Evolutionary conservation across 2,113 vertebrate species (phyloP).

Genomic region (Cnemophilus loriae): DNA sequence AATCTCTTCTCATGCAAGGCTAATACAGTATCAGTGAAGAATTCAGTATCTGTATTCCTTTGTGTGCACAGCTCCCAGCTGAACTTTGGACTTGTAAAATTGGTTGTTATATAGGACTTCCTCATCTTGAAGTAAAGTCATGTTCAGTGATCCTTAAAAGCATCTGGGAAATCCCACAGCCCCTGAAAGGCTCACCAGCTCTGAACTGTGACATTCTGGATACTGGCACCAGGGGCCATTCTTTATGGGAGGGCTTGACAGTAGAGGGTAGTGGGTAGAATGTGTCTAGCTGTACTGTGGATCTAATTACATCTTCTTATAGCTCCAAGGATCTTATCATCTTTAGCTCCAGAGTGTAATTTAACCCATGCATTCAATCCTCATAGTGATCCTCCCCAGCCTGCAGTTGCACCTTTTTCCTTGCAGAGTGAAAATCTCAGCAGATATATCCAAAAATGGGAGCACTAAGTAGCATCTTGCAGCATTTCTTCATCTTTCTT

Average conservation of each 20-base stretch:
- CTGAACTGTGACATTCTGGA: slow-evolving; percentile 27
- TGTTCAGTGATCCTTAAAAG: not conserved
- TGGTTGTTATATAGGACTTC: not conserved
- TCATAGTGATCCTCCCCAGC: not conserved
- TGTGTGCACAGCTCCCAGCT: not conserved
- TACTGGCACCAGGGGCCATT: not conserved
- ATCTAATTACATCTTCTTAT: slow-evolving; percentile 48
- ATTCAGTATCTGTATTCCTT: slow-evolving; percentile 31
- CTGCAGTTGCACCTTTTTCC: not conserved
- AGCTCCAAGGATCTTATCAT: slow-evolving; percentile 50
- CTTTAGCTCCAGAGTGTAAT: slow-evolving; percentile 51
- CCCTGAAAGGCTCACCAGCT: not conserved
- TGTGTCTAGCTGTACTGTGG: not conserved
- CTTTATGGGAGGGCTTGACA: not conserved
- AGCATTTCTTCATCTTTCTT: not conserved
- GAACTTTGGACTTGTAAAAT: slow-evolving; percentile 2
- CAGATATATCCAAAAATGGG: not conserved
- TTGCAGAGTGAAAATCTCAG: not conserved
- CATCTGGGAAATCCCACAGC: not conserved
- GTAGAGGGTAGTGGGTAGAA: not conserved
- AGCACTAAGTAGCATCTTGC: not conserved
- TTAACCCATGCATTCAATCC: slow-evolving; percentile 17
- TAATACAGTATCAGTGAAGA: slow-evolving; percentile 50
- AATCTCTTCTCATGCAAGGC: slow-evolving; percentile 50
- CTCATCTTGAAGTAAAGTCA: not conserved